Percentiles rank a stretch among this genome's conserved stretches.
Conservation (phyloP, 30 jellyfish, hydroid and myxozoan genomes). For the Chrysaora quinquecirrha region DNA sequence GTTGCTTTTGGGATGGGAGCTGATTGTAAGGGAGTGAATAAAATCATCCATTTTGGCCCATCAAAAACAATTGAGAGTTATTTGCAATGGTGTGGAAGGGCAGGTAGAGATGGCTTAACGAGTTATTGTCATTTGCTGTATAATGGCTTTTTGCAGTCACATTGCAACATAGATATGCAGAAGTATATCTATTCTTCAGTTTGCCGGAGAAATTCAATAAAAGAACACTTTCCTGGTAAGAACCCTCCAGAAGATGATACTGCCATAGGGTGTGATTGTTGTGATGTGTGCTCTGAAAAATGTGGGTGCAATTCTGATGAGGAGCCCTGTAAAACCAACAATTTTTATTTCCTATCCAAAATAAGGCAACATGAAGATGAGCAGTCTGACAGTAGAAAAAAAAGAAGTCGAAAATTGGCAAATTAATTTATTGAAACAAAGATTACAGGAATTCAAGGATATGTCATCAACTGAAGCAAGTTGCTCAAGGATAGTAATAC, state of each 20-base stretch:
- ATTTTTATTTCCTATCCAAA: too few relatives aligned
- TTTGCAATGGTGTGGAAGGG: slow-evolving; percentile 1
- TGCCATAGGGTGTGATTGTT: neutral
- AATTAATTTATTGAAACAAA: too few relatives aligned
- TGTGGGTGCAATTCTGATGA: slow-evolving; percentile 21
- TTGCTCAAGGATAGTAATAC: too few relatives aligned
- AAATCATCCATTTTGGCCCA: slow-evolving; percentile 21
- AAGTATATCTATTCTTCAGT: neutral
- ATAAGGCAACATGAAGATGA: too few relatives aligned
- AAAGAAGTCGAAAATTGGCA: too few relatives aligned
- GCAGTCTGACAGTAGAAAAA: too few relatives aligned
- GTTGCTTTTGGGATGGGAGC: slow-evolving; percentile 25
- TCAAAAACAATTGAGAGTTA: slow-evolving; percentile 13
- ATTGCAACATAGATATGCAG: slow-evolving; percentile 2
- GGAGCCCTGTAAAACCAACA: too few relatives aligned
- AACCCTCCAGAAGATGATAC: slow-evolving; percentile 6
- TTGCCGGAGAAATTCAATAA: neutral
- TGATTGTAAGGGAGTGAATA: slow-evolving; percentile 15
- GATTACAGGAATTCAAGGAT: too few relatives aligned
- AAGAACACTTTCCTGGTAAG: neutral
- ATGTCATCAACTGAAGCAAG: too few relatives aligned
- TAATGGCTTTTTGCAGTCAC: slow-evolving; percentile 3
- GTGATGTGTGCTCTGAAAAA: neutral
- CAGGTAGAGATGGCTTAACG: neutral
- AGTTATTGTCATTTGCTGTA: slow-evolving; percentile 23